These are phyloP conservation scores for Prosapia bicincta DNA, from an alignment of 2,888 invertebrate genomes.

Conservation along the genomic window DNA sequence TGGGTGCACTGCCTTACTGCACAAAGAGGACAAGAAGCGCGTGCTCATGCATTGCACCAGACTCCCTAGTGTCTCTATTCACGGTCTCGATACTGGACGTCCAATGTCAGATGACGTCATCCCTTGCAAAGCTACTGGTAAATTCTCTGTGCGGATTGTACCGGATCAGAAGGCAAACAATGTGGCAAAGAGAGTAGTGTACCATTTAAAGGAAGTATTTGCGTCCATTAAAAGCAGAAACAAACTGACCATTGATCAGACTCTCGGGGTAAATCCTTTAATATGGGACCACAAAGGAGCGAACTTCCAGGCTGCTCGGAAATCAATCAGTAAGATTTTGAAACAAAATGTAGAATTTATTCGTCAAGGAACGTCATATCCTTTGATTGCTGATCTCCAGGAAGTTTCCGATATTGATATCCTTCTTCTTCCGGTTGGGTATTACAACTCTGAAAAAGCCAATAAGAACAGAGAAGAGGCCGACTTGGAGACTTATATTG, in stretches of 20 bases:
- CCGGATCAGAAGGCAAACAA: constrained; percentile 7
- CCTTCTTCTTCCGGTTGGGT: constrained; percentile 11
- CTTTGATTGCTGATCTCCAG: constrained; percentile 9
- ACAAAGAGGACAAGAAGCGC: constrained; percentile 26
- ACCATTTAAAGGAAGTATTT: constrained; percentile 7
- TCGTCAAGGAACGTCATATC: constrained; percentile 9
- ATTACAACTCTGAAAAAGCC: not conserved
- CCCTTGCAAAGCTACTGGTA: constrained; percentile 10
- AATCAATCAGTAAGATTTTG: constrained; percentile 5
- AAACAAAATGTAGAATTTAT: constrained; percentile 14
- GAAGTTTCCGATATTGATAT: constrained; percentile 11
- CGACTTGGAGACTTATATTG: constrained; percentile 16
- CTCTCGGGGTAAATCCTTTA: constrained; percentile 8
- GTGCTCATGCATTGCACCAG: constrained; percentile 16
- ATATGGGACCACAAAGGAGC: constrained; percentile 6
- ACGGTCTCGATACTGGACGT: not conserved
- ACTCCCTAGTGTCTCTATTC: constrained; percentile 21
- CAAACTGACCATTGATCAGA: constrained; percentile 15
- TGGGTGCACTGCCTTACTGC: constrained; percentile 11
- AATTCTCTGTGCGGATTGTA: constrained; percentile 18
- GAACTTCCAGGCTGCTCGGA: constrained; percentile 11
- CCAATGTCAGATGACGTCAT: not conserved
- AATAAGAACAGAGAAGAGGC: constrained; percentile 3
- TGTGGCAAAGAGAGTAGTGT: not conserved
- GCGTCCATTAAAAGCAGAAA: constrained; percentile 7